Base-by-base conservation (phyloP, 2,888 invertebrate species). In the Notocelia uddmanniana region DNA sequence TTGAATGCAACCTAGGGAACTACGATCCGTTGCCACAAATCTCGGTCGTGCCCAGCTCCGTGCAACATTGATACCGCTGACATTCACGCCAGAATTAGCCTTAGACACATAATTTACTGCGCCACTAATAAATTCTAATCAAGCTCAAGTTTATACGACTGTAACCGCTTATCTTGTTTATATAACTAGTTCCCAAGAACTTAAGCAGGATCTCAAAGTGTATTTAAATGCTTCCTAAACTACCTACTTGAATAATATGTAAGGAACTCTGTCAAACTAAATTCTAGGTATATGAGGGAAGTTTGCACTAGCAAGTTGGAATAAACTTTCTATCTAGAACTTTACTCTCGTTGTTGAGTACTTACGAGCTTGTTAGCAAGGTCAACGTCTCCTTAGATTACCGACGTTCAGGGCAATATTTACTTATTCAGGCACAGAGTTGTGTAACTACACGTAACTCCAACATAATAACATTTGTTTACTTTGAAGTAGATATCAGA, bases 21-120 rank as follows among this genome's bases (percentile, higher is more conserved):
- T 72, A n/a, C 62, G 71, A 60, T 62, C 72, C 50, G 55, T 18
- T n/a, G 67, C 68, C 23, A 37, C 68, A 68, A 72, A 34, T 72
- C 68, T 67, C 64, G 50, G 70, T 70, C 68, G 52, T n/a, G 63
- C 63, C 67, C 34, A 55, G 62, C 59, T 41, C 68, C 59, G 67
- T 67, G 67, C 72, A 62, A 68, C 62, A 72, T 72, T 68, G 71
- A 66, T 67, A 68, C 62, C 37, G 60, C 67, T 72, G 72, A 72
- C 72, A 72, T 72, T 68, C 60, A 72, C 55, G 55, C 71, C 45
- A 66, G 71, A 67, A 55, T 72, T 68, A 68, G 45, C 59, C 31
- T 31, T 21, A 54, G 55, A 67, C 45, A 19, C 55, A 26, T 67
- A 48, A 67, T 55, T 62, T 67, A 62, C 67, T 54, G 55, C 48